A percentile compares a stretch with the other conserved stretches of the same genome.
Conservation (phyloP, 2,888 invertebrate species). For the Lasioglossum leucozonium region DNA sequence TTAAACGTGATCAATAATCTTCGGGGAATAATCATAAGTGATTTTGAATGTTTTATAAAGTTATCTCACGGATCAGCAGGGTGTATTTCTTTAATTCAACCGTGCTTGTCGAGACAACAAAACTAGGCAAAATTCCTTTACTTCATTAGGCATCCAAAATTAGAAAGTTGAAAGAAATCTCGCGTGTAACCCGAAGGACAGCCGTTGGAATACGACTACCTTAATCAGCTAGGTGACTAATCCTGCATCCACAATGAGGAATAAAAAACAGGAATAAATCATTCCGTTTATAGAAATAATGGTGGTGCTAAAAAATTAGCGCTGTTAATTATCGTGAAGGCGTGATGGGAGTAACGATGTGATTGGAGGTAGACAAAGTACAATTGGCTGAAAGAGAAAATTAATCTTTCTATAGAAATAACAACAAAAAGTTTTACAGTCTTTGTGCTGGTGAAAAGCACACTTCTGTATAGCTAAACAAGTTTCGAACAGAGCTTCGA, state of each 20-base stretch:
- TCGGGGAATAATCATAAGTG: not conserved
- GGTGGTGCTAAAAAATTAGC: slow-evolving; percentile 3
- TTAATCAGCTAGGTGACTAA: not conserved
- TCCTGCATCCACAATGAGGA: not conserved
- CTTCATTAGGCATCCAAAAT: not conserved
- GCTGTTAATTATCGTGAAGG: not conserved
- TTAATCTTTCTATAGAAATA: not conserved
- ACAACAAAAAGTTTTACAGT: not conserved
- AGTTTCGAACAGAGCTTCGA: no score
- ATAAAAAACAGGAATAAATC: not conserved
- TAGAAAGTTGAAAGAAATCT: slow-evolving; percentile 12
- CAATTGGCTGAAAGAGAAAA: not conserved
- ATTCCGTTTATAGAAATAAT: not conserved
- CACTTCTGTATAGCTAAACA: not conserved
- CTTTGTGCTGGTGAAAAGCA: not conserved
- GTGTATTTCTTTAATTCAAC: not conserved
- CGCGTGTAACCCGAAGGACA: not conserved
- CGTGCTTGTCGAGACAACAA: not conserved
- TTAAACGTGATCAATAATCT: not conserved
- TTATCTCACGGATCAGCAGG: not conserved
- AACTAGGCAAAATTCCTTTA: not conserved
- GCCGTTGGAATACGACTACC: not conserved
- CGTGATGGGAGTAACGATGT: not conserved
- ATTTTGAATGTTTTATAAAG: not conserved
- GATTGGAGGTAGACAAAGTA: not conserved